Percentiles rank a stretch among this genome's conserved stretches.
phyloP scores from a whole-genome alignment of 1,140 invertebrate species.

The Nephila pilipes region DNA sequence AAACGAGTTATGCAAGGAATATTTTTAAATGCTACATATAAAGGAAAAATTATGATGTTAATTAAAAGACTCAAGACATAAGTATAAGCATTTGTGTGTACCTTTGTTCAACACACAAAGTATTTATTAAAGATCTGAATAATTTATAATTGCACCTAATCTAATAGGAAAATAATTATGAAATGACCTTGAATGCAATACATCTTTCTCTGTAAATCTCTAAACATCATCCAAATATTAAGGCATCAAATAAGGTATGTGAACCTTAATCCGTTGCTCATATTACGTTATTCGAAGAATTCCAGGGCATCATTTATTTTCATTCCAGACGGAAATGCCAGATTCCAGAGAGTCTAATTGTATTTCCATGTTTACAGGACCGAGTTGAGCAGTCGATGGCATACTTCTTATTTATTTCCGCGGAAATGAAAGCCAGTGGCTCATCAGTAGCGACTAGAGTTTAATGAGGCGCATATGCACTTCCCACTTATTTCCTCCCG shows the following conservation, averaged over 20 bases:
- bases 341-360: conserved; percentile 60
- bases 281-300: conserved; percentile 6
- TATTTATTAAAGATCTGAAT: no score
- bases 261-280: neutral
- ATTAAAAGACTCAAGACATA: no score
- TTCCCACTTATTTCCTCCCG: conserved; percentile 1
- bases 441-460: neutral
- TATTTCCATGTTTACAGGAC: conserved; percentile 46
- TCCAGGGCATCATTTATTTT: conserved; percentile 17
- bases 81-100: no score
- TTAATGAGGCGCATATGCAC: conserved; percentile 13
- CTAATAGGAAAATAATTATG: no score
- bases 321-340: conserved; percentile 45
- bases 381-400: conserved; percentile 40
- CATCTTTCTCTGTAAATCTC: neutral
- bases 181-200: no score
- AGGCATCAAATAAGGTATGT: conserved; percentile 10
- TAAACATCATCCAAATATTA: neutral
- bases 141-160: no score
- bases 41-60: no score
- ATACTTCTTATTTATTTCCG: conserved; percentile 42
- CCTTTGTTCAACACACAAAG: no score
- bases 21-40: no score
- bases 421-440: conserved; percentile 38
- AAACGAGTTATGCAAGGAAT: no score